Evolutionary conservation across 1,140 invertebrate genomes (phyloP).

Genomic region (Hydropsyche tenuis): DNA sequence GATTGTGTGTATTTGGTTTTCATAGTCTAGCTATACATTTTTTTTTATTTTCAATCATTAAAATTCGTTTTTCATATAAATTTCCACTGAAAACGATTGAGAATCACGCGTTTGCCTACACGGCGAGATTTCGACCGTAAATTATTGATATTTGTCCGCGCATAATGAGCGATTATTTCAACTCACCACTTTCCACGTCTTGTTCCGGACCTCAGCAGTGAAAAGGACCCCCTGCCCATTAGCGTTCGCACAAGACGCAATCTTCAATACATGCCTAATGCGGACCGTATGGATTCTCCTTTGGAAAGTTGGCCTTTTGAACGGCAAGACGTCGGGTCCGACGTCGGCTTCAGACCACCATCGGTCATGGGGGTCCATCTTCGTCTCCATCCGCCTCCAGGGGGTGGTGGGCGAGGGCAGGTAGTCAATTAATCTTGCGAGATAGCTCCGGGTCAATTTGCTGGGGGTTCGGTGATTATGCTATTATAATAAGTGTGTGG

Average conservation of each 20-base stretch:
- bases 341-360: background rate
- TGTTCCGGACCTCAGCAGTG: background rate
- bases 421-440: constrained; percentile 42
- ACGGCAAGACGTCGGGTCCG: constrained; percentile 9
- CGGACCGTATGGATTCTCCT: constrained; percentile 28
- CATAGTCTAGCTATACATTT: no score
- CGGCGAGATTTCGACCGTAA: background rate
- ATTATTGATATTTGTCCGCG: background rate
- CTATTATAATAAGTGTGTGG: background rate
- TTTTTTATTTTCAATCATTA: no score
- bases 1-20: no score
- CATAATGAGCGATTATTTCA: constrained; percentile 5
- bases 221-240: background rate
- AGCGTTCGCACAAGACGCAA: background rate
- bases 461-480: constrained; percentile 5
- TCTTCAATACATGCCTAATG: background rate
- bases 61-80: no score
- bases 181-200: background rate
- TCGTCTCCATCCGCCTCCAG: background rate
- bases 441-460: constrained; percentile 43
- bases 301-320: constrained; percentile 29
- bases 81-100: no score
- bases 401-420: background rate
- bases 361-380: constrained; percentile 7
- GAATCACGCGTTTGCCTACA: no score